Base-by-base conservation (phyloP, 2,888 invertebrate genomes). In the Dioctria linearis region DNA sequence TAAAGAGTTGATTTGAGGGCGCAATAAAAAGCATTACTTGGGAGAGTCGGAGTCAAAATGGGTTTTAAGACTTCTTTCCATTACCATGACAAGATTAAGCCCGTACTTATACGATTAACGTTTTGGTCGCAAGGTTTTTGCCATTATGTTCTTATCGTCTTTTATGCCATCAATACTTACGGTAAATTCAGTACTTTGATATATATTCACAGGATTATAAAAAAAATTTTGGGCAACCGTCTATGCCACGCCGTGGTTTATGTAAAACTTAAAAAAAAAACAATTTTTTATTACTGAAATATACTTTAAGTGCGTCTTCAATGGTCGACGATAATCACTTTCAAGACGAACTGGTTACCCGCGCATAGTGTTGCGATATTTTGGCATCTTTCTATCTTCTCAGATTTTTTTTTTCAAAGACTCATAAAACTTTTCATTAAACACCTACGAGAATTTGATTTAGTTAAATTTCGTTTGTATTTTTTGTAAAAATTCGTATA, bases 361-460 rank as follows among this genome's bases (percentile, higher is more conserved):
- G 5, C 25, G 5, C 37, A 11, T 54, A 11, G 39, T 61, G 37
- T 61, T 37, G 61, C 61, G 61, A 61, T 61, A 61, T 61, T 61
- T 61, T 61, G 61, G 61, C 61, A 61, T 39, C 61, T 13, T 25
- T 54, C 11, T 54, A 54, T n/a, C 51, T 57, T 73, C 73, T 37
- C 59, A n/a, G 39, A 57, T 13, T 73, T 51, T 57, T 57, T 42
- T 25, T 59, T n/a, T 13, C 73, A 39, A 73, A 5, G 13, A 73
- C 40, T 43, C 59, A 40, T 57, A 73, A 73, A 73, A 54, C n/a
- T 59, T 13, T 73, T 73, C 73, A 73, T 73, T 73, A 73, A 25
- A 57, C 73, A 73, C 73, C 73, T 73, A 73, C 73, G 40, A 57
- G 8, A 25, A 39, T 39, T 61, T 39, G 1, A 25, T 25, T 25